Percentiles rank a stretch among this genome's conserved stretches.
phyloP scores from a whole-genome alignment of 2,888 invertebrate genomes.

The Leucoptera coffeella region DNA sequence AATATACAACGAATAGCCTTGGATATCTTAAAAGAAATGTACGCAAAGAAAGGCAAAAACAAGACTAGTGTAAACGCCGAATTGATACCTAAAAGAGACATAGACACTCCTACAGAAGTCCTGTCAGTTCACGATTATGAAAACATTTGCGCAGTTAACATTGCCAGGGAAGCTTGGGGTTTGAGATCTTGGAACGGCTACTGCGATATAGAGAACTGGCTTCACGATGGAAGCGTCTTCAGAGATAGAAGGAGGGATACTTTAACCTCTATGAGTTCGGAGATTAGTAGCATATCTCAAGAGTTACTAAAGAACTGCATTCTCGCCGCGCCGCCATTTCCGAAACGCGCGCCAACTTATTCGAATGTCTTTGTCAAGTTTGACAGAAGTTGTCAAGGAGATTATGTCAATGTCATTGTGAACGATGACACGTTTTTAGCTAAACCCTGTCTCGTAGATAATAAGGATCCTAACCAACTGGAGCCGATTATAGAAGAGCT shows the following conservation, averaged over 20 bases:
- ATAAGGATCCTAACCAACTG: constrained; percentile 46
- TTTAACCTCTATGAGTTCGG: constrained; percentile 52
- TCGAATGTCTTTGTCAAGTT: constrained; percentile 41
- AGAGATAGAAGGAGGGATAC: constrained; percentile 53
- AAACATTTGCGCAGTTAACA: constrained; percentile 59
- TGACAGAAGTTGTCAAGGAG: constrained; percentile 33
- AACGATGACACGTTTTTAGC: constrained; percentile 46
- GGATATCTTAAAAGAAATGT: constrained; percentile 48
- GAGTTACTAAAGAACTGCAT: constrained; percentile 39
- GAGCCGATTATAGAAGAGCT: constrained; percentile 53
- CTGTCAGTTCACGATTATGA: constrained; percentile 61
- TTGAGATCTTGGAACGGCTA: constrained; percentile 60
- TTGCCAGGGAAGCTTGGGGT: constrained; percentile 60
- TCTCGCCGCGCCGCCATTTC: constrained; percentile 34
- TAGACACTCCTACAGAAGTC: constrained; percentile 50
- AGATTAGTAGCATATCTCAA: constrained; percentile 43
- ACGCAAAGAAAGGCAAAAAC: constrained; percentile 41
- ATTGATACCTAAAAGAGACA: constrained; percentile 31
- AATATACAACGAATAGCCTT: constrained; percentile 49
- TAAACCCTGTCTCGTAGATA: constrained; percentile 50
- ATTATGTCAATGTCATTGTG: constrained; percentile 48
- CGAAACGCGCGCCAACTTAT: constrained; percentile 34
- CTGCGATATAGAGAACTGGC: constrained; percentile 58
- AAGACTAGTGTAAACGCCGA: constrained; percentile 20
- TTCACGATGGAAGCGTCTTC: constrained; percentile 57